Percentiles rank a stretch among this genome's conserved stretches.
These are phyloP conservation scores for Lasioglossum zephyrum DNA, from an alignment of 2,888 invertebrate species.

Conservation along the genomic window DNA sequence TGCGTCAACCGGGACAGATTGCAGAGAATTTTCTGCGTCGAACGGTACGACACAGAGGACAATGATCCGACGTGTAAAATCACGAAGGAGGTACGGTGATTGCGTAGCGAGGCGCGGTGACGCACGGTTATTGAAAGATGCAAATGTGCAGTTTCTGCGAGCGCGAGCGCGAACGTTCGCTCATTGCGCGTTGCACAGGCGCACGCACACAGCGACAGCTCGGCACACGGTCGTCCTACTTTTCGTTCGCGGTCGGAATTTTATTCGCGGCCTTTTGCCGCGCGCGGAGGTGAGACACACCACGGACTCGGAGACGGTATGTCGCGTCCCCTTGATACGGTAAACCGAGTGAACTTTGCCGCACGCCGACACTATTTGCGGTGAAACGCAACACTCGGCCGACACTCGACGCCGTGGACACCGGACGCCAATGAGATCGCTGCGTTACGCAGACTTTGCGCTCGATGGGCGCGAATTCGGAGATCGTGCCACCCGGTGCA, in stretches of 20 bases:
- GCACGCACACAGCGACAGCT: not conserved
- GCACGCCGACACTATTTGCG: slow-evolving; percentile 39
- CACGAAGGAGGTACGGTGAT: slow-evolving; percentile 14
- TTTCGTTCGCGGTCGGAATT: slow-evolving; percentile 66
- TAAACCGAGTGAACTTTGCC: slow-evolving; percentile 35
- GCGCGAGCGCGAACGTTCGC: slow-evolving; percentile 6
- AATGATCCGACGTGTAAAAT: slow-evolving; percentile 21
- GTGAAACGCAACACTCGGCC: slow-evolving; percentile 38
- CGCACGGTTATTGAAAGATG: slow-evolving; percentile 63
- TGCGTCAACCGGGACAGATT: not conserved
- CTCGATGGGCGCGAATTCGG: not conserved
- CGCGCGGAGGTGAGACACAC: slow-evolving; percentile 40
- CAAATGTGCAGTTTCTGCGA: slow-evolving; percentile 62
- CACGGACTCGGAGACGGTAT: slow-evolving; percentile 45
- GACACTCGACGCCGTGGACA: slow-evolving; percentile 6
- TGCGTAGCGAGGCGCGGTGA: slow-evolving; percentile 34
- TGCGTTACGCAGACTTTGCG: not conserved
- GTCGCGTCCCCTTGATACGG: slow-evolving; percentile 57
- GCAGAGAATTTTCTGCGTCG: slow-evolving; percentile 4
- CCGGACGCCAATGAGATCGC: slow-evolving; percentile 2
- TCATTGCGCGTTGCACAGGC: not conserved
- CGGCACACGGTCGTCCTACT: slow-evolving; percentile 59
- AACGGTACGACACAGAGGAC: not conserved
- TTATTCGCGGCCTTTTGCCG: slow-evolving; percentile 59
- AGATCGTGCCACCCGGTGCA: not conserved